phyloP scores from a whole-genome alignment of 2,888 invertebrate species.

The Drosophila ustulata region DNA sequence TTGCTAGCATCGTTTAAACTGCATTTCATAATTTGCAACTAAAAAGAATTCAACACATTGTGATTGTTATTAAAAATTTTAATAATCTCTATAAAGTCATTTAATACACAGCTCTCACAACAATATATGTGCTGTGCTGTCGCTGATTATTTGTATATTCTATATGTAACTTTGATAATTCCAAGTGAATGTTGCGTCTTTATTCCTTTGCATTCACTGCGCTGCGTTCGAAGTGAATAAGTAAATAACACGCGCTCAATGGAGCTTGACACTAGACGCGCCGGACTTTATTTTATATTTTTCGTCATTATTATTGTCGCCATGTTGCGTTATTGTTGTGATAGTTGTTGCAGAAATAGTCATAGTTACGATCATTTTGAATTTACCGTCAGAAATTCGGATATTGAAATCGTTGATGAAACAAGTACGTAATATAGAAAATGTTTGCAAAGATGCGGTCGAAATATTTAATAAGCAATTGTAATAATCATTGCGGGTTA shows the following conservation, averaged over 20 bases:
- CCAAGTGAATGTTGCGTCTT: not conserved
- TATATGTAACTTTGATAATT: slow-evolving; percentile 7
- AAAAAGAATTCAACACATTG: too few relatives aligned
- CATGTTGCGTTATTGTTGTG: slow-evolving; percentile 8
- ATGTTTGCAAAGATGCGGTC: too few relatives aligned
- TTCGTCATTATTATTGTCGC: slow-evolving; percentile 8
- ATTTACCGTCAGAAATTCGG: slow-evolving; percentile 6
- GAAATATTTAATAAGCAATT: too few relatives aligned
- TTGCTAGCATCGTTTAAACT: too few relatives aligned
- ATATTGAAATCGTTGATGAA: slow-evolving; percentile 6
- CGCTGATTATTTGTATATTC: slow-evolving; percentile 8
- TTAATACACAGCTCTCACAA: not conserved
- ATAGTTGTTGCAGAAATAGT: slow-evolving; percentile 7
- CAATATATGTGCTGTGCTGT: not conserved
- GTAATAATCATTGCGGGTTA: too few relatives aligned
- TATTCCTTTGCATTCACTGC: slow-evolving; percentile 1
- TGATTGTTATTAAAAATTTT: not conserved
- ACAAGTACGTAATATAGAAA: slow-evolving; percentile 14
- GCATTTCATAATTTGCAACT: too few relatives aligned
- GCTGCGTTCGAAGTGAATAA: slow-evolving; percentile 1
- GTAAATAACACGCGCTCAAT: not conserved
- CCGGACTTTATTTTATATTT: slow-evolving; percentile 9
- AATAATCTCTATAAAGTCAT: not conserved
- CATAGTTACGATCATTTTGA: slow-evolving; percentile 5
- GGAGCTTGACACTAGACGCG: not conserved